These are phyloP conservation scores for Gallinago jamesoni DNA, from an alignment of 2,113 vertebrate species.

Conservation along the genomic window DNA sequence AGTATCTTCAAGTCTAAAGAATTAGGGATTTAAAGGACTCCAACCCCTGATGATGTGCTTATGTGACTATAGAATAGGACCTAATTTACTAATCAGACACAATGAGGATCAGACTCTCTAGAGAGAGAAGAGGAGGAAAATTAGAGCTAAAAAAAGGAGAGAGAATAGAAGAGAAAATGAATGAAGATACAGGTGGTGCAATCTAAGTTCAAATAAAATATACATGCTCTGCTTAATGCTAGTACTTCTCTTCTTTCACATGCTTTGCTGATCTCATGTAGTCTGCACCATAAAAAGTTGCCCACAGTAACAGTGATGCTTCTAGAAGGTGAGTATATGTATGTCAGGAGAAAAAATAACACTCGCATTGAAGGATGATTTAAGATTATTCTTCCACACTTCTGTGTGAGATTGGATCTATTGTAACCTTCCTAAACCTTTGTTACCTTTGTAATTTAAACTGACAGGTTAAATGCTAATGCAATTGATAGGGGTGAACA, in stretches of 20 bases:
- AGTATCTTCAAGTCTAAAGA: background rate
- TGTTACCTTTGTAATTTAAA: conserved; percentile 75
- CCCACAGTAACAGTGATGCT: background rate
- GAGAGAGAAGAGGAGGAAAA: background rate
- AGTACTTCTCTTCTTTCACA: background rate
- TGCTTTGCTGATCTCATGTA: background rate
- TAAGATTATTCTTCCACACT: conserved; percentile 39
- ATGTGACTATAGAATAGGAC: background rate
- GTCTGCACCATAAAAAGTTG: background rate
- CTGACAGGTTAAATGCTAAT: conserved; percentile 76
- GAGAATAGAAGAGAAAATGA: background rate
- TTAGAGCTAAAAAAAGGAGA: background rate
- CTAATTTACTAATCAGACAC: background rate
- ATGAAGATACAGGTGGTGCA: background rate
- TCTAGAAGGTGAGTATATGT: conserved; percentile 19
- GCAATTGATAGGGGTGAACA: conserved; percentile 76
- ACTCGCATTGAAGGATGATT: conserved; percentile 32
- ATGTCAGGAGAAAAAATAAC: conserved; percentile 30
- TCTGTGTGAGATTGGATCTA: conserved; percentile 45
- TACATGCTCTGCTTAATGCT: background rate
- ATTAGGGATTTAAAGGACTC: background rate
- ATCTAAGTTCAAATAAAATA: background rate
- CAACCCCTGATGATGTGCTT: background rate
- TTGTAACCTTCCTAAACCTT: conserved; percentile 70
- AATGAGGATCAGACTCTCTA: background rate